A percentile compares a stretch with the other conserved stretches of the same genome.
Evolutionary conservation across 1,140 invertebrate species (phyloP).

Genomic region (Diachasma alloeum): DNA sequence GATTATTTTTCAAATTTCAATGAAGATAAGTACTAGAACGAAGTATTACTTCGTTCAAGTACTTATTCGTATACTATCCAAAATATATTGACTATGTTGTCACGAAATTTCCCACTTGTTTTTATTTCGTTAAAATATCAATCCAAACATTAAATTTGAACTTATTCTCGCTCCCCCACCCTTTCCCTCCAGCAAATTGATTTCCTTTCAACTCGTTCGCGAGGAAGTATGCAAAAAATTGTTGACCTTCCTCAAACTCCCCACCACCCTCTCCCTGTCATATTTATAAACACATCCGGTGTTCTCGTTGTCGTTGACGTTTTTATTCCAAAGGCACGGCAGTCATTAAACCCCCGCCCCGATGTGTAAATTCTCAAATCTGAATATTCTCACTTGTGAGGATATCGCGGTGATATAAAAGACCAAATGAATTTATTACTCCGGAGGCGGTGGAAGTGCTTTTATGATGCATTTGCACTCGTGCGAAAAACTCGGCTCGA

Average conservation of each 20-base stretch:
- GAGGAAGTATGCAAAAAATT: neutral
- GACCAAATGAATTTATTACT: neutral
- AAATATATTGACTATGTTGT: too few species aligned
- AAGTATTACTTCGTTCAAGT: too few species aligned
- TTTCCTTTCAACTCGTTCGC: neutral
- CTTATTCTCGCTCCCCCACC: too few species aligned
- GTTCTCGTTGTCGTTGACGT: neutral
- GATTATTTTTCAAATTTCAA: too few species aligned
- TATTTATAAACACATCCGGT: neutral
- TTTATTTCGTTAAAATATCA: too few species aligned
- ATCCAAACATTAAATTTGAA: too few species aligned
- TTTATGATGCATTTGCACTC: constrained; percentile 7
- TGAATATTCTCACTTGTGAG: neutral
- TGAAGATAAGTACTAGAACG: too few species aligned
- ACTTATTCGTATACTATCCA: too few species aligned
- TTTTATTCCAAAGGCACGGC: neutral
- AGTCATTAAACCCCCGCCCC: neutral
- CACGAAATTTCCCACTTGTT: too few species aligned
- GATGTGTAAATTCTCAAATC: neutral
- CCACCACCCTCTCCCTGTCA: neutral
- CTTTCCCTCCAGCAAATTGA: neutral
- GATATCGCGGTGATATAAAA: constrained; percentile 1
- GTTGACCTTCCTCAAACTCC: neutral
- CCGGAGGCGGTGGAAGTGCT: neutral
- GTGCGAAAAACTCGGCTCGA: neutral